A percentile compares a stretch with the other conserved stretches of the same genome.
Conservation (phyloP, 2,113 vertebrate species). For the Phyllopteryx taeniolatus region DNA sequence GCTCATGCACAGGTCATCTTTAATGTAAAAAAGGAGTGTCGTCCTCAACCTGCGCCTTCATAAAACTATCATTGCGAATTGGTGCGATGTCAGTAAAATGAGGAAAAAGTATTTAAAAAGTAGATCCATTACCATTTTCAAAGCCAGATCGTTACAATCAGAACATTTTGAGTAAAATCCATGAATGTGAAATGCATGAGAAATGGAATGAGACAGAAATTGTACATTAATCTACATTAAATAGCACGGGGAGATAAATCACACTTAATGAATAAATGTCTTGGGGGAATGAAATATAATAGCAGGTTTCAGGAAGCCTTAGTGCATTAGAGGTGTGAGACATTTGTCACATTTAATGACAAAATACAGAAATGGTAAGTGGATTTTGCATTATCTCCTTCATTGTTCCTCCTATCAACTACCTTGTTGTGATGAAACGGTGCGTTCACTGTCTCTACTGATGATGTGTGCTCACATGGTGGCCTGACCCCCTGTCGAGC, state of each 20-base stretch:
- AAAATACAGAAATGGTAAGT: not conserved
- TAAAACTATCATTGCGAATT: too few species aligned
- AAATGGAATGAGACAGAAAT: conserved; percentile 5
- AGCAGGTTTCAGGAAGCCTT: conserved; percentile 3
- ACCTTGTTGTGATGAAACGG: conserved; percentile 15
- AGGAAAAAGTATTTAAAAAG: not conserved
- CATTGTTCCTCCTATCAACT: conserved; percentile 6
- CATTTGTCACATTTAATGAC: not conserved
- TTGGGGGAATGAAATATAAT: conserved; percentile 8
- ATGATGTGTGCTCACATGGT: conserved; percentile 40
- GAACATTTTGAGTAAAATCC: conserved; percentile 4
- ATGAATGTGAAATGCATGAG: not conserved
- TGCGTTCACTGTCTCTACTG: conserved; percentile 28
- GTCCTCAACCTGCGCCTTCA: too few species aligned
- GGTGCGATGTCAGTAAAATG: not conserved
- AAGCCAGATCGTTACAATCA: conserved; percentile 9
- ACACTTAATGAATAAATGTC: not conserved
- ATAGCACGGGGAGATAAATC: not conserved
- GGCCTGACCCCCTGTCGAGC: conserved; percentile 12
- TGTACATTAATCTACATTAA: conserved; percentile 4
- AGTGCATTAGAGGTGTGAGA: not conserved
- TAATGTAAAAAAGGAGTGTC: too few species aligned
- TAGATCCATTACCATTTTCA: not conserved
- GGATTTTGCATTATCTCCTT: conserved; percentile 18
- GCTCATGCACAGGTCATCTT: too few species aligned